Percentiles rank a stretch among this genome's conserved stretches.
These are phyloP conservation scores for Muricea muricata DNA, from an alignment of 92 coral and sea anemone species.

Conservation along the genomic window DNA sequence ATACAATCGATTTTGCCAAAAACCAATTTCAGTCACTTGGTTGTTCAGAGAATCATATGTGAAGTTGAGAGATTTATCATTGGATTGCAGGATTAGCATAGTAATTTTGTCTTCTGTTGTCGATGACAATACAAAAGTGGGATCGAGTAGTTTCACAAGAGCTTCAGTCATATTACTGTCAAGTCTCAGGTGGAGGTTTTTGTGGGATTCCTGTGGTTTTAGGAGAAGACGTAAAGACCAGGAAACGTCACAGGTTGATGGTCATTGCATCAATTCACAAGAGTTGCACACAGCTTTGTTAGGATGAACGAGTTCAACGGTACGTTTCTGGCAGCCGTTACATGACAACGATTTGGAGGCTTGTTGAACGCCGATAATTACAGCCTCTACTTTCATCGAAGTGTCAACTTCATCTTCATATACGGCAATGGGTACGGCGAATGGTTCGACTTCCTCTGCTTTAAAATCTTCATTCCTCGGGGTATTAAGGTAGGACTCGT, in stretches of 20 bases:
- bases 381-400: conserved; percentile 48
- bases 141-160: conserved; percentile 45
- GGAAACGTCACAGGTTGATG: conserved; percentile 48
- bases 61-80: conserved; percentile 49
- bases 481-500: conserved; percentile 41
- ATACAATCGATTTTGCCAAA: neutral
- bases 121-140: conserved; percentile 43
- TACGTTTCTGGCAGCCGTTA: conserved; percentile 58
- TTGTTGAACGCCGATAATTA: conserved; percentile 41
- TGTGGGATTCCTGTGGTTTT: conserved; percentile 47
- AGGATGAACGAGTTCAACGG: conserved; percentile 45
- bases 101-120: conserved; percentile 58
- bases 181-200: conserved; percentile 52
- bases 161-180: conserved; percentile 48
- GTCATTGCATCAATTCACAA: conserved; percentile 31
- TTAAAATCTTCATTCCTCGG: conserved; percentile 40
- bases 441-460: neutral
- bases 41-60: conserved; percentile 57
- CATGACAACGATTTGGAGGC: conserved; percentile 63
- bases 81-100: conserved; percentile 51
- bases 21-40: conserved; percentile 52
- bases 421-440: neutral
- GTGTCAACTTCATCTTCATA: conserved; percentile 42
- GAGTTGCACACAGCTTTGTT: conserved; percentile 48
- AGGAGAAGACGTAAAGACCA: conserved; percentile 54